phyloP scores from a whole-genome alignment of 64 coral and sea anemone genomes.

The Anthopleura sola region DNA sequence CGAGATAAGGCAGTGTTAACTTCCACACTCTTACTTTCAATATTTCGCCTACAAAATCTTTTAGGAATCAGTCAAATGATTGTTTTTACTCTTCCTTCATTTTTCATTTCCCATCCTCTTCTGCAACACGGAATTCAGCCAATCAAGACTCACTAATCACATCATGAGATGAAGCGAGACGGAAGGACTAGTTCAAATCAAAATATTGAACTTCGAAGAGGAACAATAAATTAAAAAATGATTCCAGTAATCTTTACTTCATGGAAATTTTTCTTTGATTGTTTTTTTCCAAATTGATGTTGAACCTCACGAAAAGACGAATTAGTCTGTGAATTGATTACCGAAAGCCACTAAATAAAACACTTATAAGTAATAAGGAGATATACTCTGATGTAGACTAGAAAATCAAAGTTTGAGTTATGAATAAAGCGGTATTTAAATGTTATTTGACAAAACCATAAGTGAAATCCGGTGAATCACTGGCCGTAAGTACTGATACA shows the following conservation, averaged over 20 bases:
- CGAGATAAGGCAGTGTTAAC: neutral
- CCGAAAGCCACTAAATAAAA: neutral
- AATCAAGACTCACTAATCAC: neutral
- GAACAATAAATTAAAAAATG: neutral
- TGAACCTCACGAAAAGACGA: neutral
- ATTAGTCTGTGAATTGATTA: neutral
- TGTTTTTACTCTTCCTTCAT: neutral
- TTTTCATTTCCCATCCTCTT: neutral
- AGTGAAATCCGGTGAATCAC: neutral
- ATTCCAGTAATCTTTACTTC: neutral
- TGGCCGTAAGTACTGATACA: neutral
- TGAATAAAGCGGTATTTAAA: neutral
- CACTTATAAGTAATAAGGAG: neutral
- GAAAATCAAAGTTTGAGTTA: neutral
- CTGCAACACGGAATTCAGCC: neutral
- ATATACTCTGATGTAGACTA: neutral
- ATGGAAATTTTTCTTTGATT: neutral
- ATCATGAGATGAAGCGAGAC: neutral
- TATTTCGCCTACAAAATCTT: neutral
- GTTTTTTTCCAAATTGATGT: neutral
- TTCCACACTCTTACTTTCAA: neutral
- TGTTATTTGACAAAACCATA: conserved; percentile 1
- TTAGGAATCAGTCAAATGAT: neutral
- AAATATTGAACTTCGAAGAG: conserved; percentile 2
- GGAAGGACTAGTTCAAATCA: neutral